Conservation (phyloP, 1,140 invertebrate genomes). For the Paraescarpia echinospica region DNA sequence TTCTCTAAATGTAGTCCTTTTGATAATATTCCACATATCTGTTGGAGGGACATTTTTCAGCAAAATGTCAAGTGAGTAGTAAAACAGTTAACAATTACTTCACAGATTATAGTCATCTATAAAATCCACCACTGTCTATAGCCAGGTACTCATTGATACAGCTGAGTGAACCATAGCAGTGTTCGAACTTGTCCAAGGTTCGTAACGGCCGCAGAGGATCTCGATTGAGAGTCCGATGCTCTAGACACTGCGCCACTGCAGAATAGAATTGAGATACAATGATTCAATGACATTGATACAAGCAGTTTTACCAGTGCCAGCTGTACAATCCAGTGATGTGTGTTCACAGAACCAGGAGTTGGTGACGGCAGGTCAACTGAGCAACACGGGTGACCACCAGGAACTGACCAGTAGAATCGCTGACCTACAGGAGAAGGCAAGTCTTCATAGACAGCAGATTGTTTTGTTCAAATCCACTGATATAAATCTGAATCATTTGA, state of each 20-base stretch:
- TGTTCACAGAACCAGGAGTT: slow-evolving; percentile 26
- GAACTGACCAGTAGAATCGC: slow-evolving; percentile 88
- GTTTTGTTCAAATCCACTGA: too few species aligned
- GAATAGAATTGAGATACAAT: background rate
- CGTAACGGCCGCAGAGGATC: background rate
- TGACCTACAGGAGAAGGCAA: slow-evolving; percentile 88
- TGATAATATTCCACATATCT: background rate
- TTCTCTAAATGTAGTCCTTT: background rate
- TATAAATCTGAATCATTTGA: too few species aligned
- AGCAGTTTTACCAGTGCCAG: background rate
- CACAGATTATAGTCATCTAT: too few species aligned
- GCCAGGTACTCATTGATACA: too few species aligned
- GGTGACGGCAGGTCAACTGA: slow-evolving; percentile 64
- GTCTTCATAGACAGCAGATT: slow-evolving; percentile 18
- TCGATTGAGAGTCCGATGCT: too few species aligned
- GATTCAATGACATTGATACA: background rate
- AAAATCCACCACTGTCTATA: too few species aligned
- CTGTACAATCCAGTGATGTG: background rate
- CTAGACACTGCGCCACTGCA: too few species aligned
- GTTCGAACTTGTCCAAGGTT: too few species aligned
- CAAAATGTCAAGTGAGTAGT: background rate
- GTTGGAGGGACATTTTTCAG: background rate
- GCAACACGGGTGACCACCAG: slow-evolving; percentile 70
- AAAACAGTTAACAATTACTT: too few species aligned
- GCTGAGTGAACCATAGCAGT: too few species aligned